These are phyloP conservation scores for Epistrophe grossulariae DNA, from an alignment of 2,888 invertebrate species.

Conservation along the genomic window DNA sequence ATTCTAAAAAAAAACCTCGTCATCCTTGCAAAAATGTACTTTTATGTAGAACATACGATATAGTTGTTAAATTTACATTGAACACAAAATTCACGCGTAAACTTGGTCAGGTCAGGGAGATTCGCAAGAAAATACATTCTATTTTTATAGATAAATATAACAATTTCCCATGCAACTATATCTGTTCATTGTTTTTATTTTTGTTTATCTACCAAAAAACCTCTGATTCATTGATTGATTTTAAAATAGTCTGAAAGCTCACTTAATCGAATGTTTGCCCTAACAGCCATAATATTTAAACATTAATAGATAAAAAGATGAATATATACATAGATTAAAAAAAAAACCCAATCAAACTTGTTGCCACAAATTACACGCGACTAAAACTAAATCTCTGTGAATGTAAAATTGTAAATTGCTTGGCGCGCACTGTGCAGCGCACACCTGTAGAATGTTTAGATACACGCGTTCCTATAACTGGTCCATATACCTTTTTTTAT, in stretches of 20 bases:
- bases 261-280: neutral
- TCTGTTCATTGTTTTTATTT: neutral
- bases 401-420: slow-evolving; percentile 20
- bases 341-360: slow-evolving; percentile 44
- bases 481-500: slow-evolving; percentile 54
- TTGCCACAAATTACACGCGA: slow-evolving; percentile 39
- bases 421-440: slow-evolving; percentile 18
- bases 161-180: neutral
- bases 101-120: slow-evolving; percentile 20
- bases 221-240: slow-evolving; percentile 3
- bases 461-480: slow-evolving; percentile 57
- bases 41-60: slow-evolving; percentile 60
- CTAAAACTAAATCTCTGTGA: slow-evolving; percentile 18
- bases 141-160: neutral
- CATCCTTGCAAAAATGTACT: slow-evolving; percentile 71
- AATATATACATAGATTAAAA: neutral
- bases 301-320: slow-evolving; percentile 1
- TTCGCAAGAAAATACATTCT: slow-evolving; percentile 10
- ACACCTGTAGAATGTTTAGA: slow-evolving; percentile 73
- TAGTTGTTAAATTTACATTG: slow-evolving; percentile 38
- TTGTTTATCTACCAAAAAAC: neutral
- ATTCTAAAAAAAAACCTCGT: slow-evolving; percentile 59
- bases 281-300: neutral
- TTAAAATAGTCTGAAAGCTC: neutral
- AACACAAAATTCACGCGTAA: slow-evolving; percentile 48